Evolutionary conservation across 2,113 vertebrate species (phyloP).

Genomic region (Rana temporaria): DNA sequence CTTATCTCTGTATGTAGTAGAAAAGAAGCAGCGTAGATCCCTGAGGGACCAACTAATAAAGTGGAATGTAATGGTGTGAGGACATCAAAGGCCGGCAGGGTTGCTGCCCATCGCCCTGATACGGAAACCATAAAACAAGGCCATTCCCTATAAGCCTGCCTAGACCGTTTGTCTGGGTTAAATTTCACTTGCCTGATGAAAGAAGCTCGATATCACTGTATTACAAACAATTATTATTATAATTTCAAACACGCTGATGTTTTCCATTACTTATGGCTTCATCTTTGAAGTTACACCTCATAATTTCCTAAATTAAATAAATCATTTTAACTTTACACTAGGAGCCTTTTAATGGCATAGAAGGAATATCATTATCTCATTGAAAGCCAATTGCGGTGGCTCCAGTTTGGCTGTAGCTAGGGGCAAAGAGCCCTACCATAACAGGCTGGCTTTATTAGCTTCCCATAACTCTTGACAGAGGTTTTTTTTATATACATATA

Average conservation of each 20-base stretch:
- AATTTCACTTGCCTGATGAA: slow-evolving; percentile 80
- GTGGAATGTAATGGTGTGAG: slow-evolving; percentile 73
- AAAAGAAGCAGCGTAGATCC: neutral
- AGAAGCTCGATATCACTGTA: slow-evolving; percentile 85
- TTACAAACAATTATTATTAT: slow-evolving; percentile 88
- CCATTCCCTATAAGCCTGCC: slow-evolving; percentile 32
- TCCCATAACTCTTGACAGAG: slow-evolving; percentile 86
- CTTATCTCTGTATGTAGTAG: neutral
- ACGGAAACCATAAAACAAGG: slow-evolving; percentile 51
- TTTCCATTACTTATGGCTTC: slow-evolving; percentile 86
- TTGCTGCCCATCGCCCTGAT: slow-evolving; percentile 70
- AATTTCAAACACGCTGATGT: slow-evolving; percentile 88
- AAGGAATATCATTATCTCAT: slow-evolving; percentile 92
- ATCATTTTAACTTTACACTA: slow-evolving; percentile 89
- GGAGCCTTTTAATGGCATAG: slow-evolving; percentile 88
- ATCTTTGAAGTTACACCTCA: slow-evolving; percentile 89
- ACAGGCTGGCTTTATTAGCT: slow-evolving; percentile 88
- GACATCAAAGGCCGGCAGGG: slow-evolving; percentile 76
- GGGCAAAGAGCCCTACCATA: slow-evolving; percentile 81
- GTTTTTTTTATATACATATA: slow-evolving; percentile 68
- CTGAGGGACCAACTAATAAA: slow-evolving; percentile 73
- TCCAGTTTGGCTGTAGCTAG: slow-evolving; percentile 86
- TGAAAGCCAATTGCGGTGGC: slow-evolving; percentile 86
- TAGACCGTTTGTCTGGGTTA: slow-evolving; percentile 51
- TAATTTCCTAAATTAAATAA: slow-evolving; percentile 91